Percentiles rank a stretch among this genome's conserved stretches.
Evolutionary conservation across 2,113 vertebrate genomes (phyloP).

Genomic region (Poicephalus meyeri): DNA sequence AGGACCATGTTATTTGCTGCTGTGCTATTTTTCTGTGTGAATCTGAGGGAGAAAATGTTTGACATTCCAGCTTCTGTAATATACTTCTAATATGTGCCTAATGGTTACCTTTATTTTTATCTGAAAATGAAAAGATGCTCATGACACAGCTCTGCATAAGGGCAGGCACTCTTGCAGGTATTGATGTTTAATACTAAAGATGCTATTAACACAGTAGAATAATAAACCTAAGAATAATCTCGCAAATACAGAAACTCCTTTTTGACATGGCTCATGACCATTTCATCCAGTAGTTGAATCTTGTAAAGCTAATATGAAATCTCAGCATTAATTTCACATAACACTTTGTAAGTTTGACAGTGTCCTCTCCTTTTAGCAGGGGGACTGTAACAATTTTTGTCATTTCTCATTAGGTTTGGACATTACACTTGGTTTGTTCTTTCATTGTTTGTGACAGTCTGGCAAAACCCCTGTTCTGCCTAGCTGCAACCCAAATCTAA

Average conservation of each 20-base stretch:
- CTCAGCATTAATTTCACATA: background rate
- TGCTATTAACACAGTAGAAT: background rate
- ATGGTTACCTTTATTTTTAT: slow-evolving; percentile 40
- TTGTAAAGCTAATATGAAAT: background rate
- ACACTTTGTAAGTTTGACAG: background rate
- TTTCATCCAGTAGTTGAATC: background rate
- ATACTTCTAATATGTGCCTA: slow-evolving; percentile 67
- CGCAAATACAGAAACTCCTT: background rate
- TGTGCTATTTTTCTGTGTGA: slow-evolving; percentile 73
- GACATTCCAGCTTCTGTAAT: slow-evolving; percentile 60
- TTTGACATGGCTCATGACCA: background rate
- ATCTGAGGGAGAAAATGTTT: slow-evolving; percentile 61
- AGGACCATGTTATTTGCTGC: slow-evolving; percentile 71
- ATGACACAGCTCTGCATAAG: slow-evolving; percentile 36
- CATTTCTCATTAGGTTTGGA: background rate
- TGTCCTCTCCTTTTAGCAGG: background rate
- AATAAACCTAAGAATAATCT: background rate
- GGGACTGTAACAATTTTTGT: background rate
- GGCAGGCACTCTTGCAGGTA: background rate
- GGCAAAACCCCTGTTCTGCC: background rate
- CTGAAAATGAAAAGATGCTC: background rate
- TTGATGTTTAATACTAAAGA: background rate
- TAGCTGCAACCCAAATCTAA: background rate
- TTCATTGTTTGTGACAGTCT: background rate
- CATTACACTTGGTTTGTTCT: background rate